Evolutionary conservation across 2,888 invertebrate genomes (phyloP).

Genomic region (Tenthredo livida): DNA sequence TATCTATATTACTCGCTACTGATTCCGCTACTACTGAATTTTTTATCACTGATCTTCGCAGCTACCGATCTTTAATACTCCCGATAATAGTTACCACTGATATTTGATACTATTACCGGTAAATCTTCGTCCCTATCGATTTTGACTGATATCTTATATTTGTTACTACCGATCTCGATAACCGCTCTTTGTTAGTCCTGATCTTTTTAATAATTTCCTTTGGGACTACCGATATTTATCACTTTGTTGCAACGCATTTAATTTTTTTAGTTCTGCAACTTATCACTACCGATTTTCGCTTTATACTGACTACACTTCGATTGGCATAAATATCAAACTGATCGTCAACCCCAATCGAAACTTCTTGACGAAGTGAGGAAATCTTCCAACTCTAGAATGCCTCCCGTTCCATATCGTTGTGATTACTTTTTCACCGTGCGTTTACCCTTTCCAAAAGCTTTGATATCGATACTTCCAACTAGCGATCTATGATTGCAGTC

Average conservation of each 20-base stretch:
- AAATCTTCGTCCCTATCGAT: not conserved
- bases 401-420: not conserved
- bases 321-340: not conserved
- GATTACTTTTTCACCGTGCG: not conserved
- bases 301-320: not conserved
- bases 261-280: too few species aligned
- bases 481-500: not conserved
- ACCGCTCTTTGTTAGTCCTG: not conserved
- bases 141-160: not conserved
- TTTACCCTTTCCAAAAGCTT: not conserved
- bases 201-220: not conserved
- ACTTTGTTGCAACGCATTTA: too few species aligned
- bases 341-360: not conserved
- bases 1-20: not conserved
- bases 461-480: not conserved
- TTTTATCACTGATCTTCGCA: not conserved
- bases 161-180: not conserved
- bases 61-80: not conserved
- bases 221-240: not conserved
- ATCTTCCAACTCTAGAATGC: not conserved
- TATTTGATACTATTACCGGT: not conserved
- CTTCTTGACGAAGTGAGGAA: not conserved
- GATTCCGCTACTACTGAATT: not conserved
- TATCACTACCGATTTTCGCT: not conserved
- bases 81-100: not conserved